Evolutionary conservation across 2,797 vertebrate species (phyloP).

Genomic region (Craterocephalus amniculus): DNA sequence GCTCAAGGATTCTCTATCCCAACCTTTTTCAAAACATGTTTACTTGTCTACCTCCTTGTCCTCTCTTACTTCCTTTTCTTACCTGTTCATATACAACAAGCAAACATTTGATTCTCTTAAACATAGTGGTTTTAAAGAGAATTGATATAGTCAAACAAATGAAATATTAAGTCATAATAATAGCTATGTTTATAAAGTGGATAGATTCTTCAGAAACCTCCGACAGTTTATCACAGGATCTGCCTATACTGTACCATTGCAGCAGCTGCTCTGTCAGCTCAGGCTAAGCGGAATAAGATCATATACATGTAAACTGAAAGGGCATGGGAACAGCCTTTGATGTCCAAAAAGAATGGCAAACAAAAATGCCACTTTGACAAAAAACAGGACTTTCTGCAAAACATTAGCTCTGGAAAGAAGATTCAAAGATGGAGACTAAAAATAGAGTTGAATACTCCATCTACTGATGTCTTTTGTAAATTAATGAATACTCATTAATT

Average conservation of each 20-base stretch:
- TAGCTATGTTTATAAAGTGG: background rate
- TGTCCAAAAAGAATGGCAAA: background rate
- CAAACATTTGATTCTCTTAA: background rate
- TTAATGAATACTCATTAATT: background rate
- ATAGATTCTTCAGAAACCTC: background rate
- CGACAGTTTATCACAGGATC: background rate
- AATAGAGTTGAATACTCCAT: background rate
- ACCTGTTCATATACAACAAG: background rate
- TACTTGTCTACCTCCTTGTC: constrained; percentile 3
- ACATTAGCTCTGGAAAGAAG: background rate
- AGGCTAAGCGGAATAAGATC: background rate
- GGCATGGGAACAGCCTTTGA: background rate
- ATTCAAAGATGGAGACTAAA: background rate
- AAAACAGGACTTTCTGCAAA: background rate
- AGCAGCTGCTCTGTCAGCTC: background rate
- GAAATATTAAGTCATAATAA: background rate
- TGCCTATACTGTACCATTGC: background rate
- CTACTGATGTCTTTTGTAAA: background rate
- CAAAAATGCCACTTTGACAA: background rate
- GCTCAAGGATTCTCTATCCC: constrained; percentile 30
- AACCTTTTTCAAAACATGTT: constrained; percentile 21
- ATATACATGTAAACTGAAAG: background rate
- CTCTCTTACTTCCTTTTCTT: constrained; percentile 3
- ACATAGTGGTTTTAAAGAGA: background rate
- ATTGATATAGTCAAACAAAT: background rate